These are phyloP conservation scores for Drosophila mayri DNA, from an alignment of 1,140 invertebrate genomes.

Conservation along the genomic window DNA sequence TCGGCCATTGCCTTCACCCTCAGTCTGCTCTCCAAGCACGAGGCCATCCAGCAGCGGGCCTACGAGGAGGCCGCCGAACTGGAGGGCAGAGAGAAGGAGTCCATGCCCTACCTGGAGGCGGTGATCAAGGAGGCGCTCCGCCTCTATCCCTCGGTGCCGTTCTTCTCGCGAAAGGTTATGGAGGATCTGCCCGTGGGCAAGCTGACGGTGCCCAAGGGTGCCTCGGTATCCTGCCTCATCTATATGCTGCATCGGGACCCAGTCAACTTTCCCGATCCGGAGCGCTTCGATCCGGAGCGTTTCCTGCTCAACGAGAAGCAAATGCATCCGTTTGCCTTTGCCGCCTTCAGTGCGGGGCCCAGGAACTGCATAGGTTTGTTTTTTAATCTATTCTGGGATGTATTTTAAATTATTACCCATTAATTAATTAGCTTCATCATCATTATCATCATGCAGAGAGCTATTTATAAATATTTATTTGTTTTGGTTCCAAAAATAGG, in stretches of 20 bases:
- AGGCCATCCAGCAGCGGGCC: constrained; percentile 88
- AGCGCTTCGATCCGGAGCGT: constrained; percentile 89
- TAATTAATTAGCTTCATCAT: not conserved
- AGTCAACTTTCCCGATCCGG: constrained; percentile 88
- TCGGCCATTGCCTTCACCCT: constrained; percentile 87
- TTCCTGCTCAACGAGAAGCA: constrained; percentile 87
- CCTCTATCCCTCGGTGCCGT: constrained; percentile 89
- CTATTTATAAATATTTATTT: constrained; percentile 5
- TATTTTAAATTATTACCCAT: not conserved
- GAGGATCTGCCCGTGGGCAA: constrained; percentile 85
- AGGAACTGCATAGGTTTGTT: constrained; percentile 89
- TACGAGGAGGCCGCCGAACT: constrained; percentile 88
- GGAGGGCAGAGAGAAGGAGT: constrained; percentile 84
- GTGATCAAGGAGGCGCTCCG: constrained; percentile 89
- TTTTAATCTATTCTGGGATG: no score
- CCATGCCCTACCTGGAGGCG: constrained; percentile 89
- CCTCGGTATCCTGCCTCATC: constrained; percentile 84
- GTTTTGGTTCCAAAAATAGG: constrained; percentile 17
- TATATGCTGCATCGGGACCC: constrained; percentile 88
- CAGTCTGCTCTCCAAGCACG: constrained; percentile 88
- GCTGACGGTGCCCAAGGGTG: constrained; percentile 85
- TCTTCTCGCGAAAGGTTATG: constrained; percentile 87
- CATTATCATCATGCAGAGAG: no score
- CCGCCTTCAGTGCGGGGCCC: constrained; percentile 89
- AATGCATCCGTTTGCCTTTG: constrained; percentile 86